Evolutionary conservation across 2,113 vertebrate species (phyloP).

Genomic region (Irena cyanogastra): DNA sequence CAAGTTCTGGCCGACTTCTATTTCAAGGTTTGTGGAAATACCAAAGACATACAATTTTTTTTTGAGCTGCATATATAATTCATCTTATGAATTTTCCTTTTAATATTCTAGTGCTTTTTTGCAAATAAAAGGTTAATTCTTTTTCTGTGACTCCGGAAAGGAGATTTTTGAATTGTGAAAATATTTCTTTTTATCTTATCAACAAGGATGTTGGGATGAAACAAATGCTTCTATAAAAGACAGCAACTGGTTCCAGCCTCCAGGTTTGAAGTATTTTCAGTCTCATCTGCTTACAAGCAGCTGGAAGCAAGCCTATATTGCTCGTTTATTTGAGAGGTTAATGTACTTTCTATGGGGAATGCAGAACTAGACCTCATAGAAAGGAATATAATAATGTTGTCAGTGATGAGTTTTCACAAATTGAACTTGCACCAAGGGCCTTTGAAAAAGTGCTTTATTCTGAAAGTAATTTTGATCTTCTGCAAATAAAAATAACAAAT

Average conservation of each 20-base stretch:
- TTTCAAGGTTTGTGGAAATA: not conserved
- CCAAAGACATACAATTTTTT: rapidly evolving
- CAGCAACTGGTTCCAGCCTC: conserved; percentile 44
- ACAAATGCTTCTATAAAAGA: not conserved
- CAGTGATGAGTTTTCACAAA: conserved; percentile 62
- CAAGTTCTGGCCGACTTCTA: not conserved
- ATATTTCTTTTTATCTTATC: conserved; percentile 34
- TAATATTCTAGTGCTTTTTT: not conserved
- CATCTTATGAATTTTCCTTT: not conserved
- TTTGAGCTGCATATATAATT: not conserved
- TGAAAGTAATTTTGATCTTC: conserved; percentile 50
- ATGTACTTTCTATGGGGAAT: conserved; percentile 51
- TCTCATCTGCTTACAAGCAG: conserved; percentile 44
- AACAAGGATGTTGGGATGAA: not conserved
- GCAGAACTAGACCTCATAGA: conserved; percentile 51
- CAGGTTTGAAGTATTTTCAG: conserved; percentile 36
- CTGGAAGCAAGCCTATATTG: conserved; percentile 19
- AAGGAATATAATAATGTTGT: conserved; percentile 65
- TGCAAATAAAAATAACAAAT: conserved; percentile 62
- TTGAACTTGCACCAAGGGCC: conserved; percentile 30
- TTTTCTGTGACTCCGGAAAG: not conserved
- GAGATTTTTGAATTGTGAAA: conserved; percentile 12
- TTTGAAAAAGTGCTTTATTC: conserved; percentile 58
- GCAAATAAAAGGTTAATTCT: not conserved
- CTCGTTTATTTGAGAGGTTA: conserved; percentile 43